Percentiles rank a stretch among this genome's conserved stretches.
Conservation (phyloP, 2,888 invertebrate species). For the Ennomos erosarius region DNA sequence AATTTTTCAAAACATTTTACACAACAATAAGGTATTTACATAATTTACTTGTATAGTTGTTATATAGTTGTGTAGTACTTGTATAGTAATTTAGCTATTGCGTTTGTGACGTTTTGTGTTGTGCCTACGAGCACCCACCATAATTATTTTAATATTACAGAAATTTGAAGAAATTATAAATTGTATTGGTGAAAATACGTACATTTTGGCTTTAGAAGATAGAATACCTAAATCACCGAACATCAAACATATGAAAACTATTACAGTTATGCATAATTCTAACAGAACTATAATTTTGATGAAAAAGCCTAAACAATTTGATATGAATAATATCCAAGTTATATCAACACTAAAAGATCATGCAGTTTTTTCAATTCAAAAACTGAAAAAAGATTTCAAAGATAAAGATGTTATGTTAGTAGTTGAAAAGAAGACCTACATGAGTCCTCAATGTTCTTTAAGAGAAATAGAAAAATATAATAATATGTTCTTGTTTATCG, state of each 20-base stretch:
- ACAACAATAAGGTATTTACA: background rate
- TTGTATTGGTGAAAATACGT: background rate
- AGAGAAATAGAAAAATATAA: background rate
- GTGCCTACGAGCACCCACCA: too few relatives aligned
- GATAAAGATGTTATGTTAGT: background rate
- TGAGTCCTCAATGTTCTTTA: background rate
- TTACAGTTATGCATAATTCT: background rate
- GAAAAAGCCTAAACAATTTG: background rate
- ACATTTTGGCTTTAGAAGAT: slow-evolving; percentile 3
- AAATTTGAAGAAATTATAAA: background rate
- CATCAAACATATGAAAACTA: background rate
- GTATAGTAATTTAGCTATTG: too few relatives aligned
- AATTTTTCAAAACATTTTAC: background rate
- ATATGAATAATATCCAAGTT: background rate
- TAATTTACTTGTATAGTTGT: too few relatives aligned
- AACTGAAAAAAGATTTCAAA: background rate
- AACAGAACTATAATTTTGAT: slow-evolving; percentile 4
- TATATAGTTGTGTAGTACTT: too few relatives aligned
- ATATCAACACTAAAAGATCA: background rate
- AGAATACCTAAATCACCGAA: background rate
- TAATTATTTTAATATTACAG: background rate
- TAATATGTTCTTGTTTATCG: background rate
- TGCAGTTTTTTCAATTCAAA: background rate
- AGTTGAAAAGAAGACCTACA: background rate
- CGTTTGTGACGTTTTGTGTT: too few relatives aligned